Evolutionary conservation across 2,888 invertebrate genomes (phyloP).

Genomic region (Tetragonisca angustula): DNA sequence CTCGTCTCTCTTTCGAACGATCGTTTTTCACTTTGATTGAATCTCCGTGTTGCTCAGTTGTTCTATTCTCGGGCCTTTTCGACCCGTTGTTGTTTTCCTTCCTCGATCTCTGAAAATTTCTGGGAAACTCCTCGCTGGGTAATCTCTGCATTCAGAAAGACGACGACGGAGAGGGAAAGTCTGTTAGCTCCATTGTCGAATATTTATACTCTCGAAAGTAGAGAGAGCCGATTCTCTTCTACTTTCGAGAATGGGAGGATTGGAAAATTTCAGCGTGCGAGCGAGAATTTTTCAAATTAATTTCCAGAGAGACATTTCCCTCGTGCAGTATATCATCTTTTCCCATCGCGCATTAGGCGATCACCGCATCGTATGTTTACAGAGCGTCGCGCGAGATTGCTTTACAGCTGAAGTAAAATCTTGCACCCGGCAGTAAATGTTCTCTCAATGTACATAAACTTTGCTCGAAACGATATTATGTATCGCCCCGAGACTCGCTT

Average conservation of each 20-base stretch:
- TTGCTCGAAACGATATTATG: neutral
- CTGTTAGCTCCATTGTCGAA: neutral
- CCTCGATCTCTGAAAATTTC: too few species aligned
- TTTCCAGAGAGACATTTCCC: neutral
- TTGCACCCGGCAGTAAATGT: constrained; percentile 1
- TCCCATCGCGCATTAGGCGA: neutral
- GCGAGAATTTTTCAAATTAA: neutral
- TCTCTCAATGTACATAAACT: constrained; percentile 35
- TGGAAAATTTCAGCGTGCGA: neutral
- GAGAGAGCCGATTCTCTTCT: neutral
- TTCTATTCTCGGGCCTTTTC: too few species aligned
- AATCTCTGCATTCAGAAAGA: too few species aligned
- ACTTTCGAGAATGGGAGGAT: neutral
- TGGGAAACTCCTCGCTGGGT: too few species aligned
- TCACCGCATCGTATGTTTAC: neutral
- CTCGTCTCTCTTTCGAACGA: neutral
- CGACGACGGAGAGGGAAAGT: too few species aligned
- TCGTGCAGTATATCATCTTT: neutral
- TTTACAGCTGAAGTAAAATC: constrained; percentile 16
- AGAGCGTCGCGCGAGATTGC: neutral
- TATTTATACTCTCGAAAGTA: neutral
- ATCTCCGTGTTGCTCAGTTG: too few species aligned
- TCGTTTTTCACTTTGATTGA: too few species aligned
- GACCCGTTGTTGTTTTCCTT: too few species aligned
- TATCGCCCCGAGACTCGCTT: neutral